These are phyloP conservation scores for Lathronympha strigana DNA, from an alignment of 2,888 invertebrate species.

Conservation along the genomic window DNA sequence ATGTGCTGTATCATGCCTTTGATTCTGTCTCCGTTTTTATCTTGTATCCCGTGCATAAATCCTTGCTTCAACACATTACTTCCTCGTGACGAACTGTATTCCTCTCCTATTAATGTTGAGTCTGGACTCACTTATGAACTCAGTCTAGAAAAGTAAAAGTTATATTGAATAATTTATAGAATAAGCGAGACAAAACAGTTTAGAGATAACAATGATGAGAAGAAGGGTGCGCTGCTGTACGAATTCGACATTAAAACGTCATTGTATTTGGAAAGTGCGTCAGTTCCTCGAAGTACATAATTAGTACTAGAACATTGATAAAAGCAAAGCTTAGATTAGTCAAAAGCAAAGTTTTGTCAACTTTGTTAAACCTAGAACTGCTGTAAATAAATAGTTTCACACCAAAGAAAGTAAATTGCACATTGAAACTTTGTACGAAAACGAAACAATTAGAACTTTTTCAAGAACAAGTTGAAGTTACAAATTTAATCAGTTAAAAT, in stretches of 20 bases:
- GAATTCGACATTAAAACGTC: too few relatives aligned
- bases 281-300: too few relatives aligned
- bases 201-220: not conserved
- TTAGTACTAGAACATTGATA: too few relatives aligned
- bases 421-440: too few relatives aligned
- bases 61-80: not conserved
- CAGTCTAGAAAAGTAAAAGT: not conserved
- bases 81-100: too few relatives aligned
- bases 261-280: too few relatives aligned
- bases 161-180: not conserved
- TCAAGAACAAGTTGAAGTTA: not conserved
- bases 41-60: slow-evolving; percentile 7
- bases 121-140: not conserved
- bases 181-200: not conserved
- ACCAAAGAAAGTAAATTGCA: too few relatives aligned
- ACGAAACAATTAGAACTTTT: not conserved
- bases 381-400: too few relatives aligned
- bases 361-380: too few relatives aligned
- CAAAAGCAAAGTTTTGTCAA: too few relatives aligned
- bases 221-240: not conserved
- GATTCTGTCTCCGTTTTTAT: slow-evolving; percentile 3
- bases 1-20: not conserved
- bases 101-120: slow-evolving; percentile 9
- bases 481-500: not conserved
- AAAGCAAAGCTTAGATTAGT: too few relatives aligned